phyloP scores from a whole-genome alignment of 2,888 invertebrate species.

The Drosophila nr. perissopoda region DNA sequence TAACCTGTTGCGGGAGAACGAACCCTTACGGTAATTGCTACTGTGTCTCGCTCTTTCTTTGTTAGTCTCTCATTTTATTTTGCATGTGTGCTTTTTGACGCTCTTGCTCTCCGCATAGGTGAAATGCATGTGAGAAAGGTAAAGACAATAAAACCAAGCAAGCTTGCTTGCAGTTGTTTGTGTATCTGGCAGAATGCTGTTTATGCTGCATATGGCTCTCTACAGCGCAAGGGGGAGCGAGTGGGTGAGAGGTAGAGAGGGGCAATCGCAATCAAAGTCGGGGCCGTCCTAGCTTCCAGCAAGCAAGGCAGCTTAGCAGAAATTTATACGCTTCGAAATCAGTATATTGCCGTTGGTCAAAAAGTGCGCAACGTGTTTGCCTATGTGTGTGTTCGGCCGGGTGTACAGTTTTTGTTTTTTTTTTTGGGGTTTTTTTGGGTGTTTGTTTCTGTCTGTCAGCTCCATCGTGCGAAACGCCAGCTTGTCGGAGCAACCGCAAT shows the following conservation, averaged over 20 bases:
- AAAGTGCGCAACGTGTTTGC: conserved; percentile 65
- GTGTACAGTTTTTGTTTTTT: conserved; percentile 15
- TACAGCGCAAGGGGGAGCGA: neutral
- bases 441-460: conserved; percentile 6
- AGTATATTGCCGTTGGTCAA: conserved; percentile 70
- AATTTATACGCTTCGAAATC: conserved; percentile 56
- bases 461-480: conserved; percentile 71
- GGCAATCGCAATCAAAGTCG: conserved; percentile 43
- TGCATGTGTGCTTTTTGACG: conserved; percentile 21
- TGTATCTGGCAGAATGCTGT: conserved; percentile 66
- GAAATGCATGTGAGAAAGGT: conserved; percentile 33
- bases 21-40: conserved; percentile 10
- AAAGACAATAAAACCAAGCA: conserved; percentile 40
- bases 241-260: conserved; percentile 1
- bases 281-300: conserved; percentile 59
- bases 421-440: conserved; percentile 21
- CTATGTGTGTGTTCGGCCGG: conserved; percentile 17
- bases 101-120: conserved; percentile 35
- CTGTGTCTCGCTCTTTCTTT: conserved; percentile 6
- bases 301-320: conserved; percentile 31
- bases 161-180: conserved; percentile 46
- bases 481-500: conserved; percentile 47
- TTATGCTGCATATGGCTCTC: conserved; percentile 64
- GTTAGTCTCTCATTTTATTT: conserved; percentile 13
- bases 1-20: conserved; percentile 71